phyloP scores from a whole-genome alignment of 2,888 invertebrate species.

The Fissipunctia ypsillon region DNA sequence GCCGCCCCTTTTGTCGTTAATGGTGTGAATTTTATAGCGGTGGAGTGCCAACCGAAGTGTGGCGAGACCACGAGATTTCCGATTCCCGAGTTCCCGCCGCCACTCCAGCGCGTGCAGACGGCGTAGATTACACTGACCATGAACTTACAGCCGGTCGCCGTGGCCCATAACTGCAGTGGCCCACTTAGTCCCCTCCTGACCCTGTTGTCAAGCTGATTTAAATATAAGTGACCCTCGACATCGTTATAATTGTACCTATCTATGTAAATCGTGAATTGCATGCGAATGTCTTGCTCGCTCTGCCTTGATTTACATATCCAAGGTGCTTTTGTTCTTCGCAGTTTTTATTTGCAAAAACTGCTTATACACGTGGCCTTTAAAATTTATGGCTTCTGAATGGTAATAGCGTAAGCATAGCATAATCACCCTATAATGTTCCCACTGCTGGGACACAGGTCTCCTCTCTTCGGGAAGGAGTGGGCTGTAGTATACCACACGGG shows the following conservation, averaged over 20 bases:
- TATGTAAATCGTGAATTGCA: conserved; percentile 57
- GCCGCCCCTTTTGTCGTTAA: conserved; percentile 54
- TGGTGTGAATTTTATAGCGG: conserved; percentile 62
- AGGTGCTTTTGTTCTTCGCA: conserved; percentile 22
- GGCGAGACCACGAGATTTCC: conserved; percentile 48
- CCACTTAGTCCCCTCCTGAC: conserved; percentile 74
- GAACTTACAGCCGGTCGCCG: conserved; percentile 72
- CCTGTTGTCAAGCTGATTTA: conserved; percentile 59
- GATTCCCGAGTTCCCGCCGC: conserved; percentile 25
- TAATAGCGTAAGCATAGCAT: too few species aligned
- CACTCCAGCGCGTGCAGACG: conserved; percentile 56
- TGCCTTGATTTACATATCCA: conserved; percentile 45
- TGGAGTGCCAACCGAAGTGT: conserved; percentile 59
- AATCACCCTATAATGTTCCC: too few species aligned
- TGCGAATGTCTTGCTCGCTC: conserved; percentile 42
- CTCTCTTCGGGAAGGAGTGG: too few species aligned
- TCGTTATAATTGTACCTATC: conserved; percentile 62
- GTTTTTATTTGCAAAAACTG: conserved; percentile 30
- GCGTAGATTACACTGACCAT: conserved; percentile 70
- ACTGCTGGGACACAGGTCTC: too few species aligned
- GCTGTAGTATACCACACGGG: too few species aligned
- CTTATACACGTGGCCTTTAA: conserved; percentile 12
- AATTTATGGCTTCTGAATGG: conserved; percentile 6
- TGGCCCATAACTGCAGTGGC: conserved; percentile 72
- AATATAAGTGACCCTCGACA: conserved; percentile 67